A percentile compares a stretch with the other conserved stretches of the same genome.
Evolutionary conservation across 2,888 invertebrate species (phyloP).

Genomic region (Alsophila aescularia): DNA sequence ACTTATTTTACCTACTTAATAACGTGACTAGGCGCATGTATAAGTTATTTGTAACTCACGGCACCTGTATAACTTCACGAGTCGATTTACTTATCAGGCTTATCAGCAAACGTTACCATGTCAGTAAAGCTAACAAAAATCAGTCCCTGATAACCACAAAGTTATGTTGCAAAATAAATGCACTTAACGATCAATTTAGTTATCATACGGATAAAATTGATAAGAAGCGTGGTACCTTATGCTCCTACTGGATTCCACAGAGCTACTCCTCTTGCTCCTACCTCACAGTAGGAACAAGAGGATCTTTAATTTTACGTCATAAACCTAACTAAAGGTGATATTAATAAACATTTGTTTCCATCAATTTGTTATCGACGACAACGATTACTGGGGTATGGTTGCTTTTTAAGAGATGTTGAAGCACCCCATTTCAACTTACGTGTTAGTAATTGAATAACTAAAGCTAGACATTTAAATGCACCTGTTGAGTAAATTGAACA

Average conservation of each 20-base stretch:
- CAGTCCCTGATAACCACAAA: conserved; percentile 27
- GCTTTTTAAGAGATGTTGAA: conserved; percentile 37
- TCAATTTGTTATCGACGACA: conserved; percentile 39
- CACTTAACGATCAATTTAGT: conserved; percentile 32
- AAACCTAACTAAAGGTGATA: conserved; percentile 48
- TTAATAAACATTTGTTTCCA: conserved; percentile 53
- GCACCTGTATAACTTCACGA: neutral
- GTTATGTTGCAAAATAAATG: conserved; percentile 40
- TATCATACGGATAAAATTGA: conserved; percentile 43
- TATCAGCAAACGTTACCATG: conserved; percentile 9
- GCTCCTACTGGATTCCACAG: too few relatives aligned
- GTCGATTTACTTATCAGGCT: neutral
- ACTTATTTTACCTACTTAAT: too few relatives aligned
- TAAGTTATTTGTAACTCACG: too few relatives aligned
- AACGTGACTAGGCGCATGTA: too few relatives aligned
- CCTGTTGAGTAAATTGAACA: neutral
- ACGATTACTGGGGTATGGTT: neutral
- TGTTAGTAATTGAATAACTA: neutral
- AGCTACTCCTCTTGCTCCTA: too few relatives aligned
- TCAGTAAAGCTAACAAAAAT: conserved; percentile 19
- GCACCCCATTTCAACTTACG: conserved; percentile 26
- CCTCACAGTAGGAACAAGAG: too few relatives aligned
- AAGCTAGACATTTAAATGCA: neutral
- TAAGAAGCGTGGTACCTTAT: conserved; percentile 35
- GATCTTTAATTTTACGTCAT: too few relatives aligned